Evolutionary conservation across 1,140 invertebrate species (phyloP).

Genomic region (Stegodyphus dumicola): DNA sequence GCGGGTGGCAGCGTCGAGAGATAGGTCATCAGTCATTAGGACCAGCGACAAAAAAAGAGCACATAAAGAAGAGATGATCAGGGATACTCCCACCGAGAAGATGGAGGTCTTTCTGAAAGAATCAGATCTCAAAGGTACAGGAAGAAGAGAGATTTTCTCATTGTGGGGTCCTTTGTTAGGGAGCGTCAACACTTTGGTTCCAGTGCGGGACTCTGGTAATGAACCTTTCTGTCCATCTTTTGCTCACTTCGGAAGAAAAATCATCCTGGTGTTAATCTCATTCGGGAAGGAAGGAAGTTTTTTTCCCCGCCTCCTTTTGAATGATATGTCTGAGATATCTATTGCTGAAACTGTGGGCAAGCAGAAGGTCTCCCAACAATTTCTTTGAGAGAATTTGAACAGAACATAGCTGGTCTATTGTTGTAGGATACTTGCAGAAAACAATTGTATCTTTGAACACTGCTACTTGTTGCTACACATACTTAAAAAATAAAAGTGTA

Average conservation of each 20-base stretch:
- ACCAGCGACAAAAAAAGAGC: slow-evolving; percentile 4
- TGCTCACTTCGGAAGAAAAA: neutral
- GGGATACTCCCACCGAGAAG: neutral
- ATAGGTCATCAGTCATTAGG: slow-evolving; percentile 48
- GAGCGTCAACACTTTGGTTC: neutral
- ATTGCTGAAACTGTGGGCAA: too few species aligned
- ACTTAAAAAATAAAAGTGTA: too few species aligned
- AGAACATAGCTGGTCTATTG: too few species aligned
- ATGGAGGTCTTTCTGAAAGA: neutral
- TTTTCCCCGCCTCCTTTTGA: too few species aligned
- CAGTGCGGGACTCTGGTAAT: neutral
- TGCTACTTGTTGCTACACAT: too few species aligned
- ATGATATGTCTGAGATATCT: too few species aligned
- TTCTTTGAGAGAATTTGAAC: too few species aligned
- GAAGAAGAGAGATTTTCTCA: neutral
- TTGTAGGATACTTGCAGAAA: too few species aligned
- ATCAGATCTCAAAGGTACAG: too few species aligned
- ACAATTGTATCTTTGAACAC: too few species aligned
- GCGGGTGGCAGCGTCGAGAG: slow-evolving; percentile 33
- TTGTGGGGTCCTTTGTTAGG: neutral
- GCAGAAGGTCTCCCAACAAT: too few species aligned
- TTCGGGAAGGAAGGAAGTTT: neutral
- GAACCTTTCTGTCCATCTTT: neutral
- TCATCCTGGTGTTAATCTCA: neutral
- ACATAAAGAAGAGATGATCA: neutral